Evolutionary conservation across 2,797 vertebrate genomes (phyloP).

Genomic region (Mareca strepera): DNA sequence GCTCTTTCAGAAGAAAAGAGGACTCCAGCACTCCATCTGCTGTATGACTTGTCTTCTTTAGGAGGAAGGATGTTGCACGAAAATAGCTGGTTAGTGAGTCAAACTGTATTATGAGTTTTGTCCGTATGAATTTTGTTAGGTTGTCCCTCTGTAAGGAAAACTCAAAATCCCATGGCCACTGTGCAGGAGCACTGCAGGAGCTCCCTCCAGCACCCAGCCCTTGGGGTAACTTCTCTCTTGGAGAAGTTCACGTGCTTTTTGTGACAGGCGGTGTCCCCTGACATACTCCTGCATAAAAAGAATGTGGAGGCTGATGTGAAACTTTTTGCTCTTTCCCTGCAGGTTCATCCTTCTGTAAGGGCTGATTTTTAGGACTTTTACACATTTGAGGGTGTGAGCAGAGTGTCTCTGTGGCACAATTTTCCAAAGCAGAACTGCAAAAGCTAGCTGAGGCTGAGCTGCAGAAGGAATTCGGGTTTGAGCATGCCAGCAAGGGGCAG

Average conservation of each 20-base stretch:
- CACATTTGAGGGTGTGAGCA: accelerated
- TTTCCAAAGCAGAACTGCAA: not conserved
- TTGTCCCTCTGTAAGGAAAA: not conserved
- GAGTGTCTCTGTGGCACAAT: not conserved
- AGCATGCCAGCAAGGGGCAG: not conserved
- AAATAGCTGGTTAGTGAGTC: not conserved
- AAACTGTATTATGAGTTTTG: not conserved
- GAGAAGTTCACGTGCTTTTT: not conserved
- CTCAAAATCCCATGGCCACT: not conserved
- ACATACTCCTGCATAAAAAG: not conserved
- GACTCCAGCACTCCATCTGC: not conserved
- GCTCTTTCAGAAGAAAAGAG: not conserved
- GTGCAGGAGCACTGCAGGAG: not conserved
- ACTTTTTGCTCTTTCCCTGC: not conserved
- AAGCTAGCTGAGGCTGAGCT: not conserved
- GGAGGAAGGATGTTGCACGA: not conserved
- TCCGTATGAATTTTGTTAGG: not conserved
- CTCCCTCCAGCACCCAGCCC: not conserved
- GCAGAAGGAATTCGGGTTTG: not conserved
- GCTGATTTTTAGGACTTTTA: not conserved
- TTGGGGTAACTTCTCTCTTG: not conserved
- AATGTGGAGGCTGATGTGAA: not conserved
- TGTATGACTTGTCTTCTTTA: not conserved
- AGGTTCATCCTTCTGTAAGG: not conserved
- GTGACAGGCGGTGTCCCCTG: not conserved